Conservation (phyloP, 2,797 vertebrate genomes). For the Denticeps clupeoides region DNA sequence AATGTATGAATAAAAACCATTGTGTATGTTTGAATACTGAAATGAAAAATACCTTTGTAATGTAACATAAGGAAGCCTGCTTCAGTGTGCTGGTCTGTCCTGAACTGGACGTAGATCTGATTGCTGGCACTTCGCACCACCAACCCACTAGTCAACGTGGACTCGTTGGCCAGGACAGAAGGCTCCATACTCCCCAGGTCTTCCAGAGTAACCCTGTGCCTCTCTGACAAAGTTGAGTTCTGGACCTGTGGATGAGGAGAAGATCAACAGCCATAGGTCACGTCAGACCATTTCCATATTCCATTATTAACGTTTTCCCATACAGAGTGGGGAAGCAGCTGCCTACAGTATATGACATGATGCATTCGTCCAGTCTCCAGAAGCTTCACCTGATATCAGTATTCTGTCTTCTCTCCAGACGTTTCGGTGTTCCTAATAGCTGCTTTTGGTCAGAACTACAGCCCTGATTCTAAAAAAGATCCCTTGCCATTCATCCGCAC, state of each 20-base stretch:
- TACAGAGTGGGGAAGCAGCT: too few species aligned
- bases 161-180: constrained; percentile 79
- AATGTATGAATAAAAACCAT: too few species aligned
- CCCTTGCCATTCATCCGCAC: too few species aligned
- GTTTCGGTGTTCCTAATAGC: too few species aligned
- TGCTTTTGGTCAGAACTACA: too few species aligned
- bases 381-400: too few species aligned
- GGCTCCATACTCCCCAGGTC: constrained; percentile 72
- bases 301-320: too few species aligned
- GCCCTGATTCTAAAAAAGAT: too few species aligned
- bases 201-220: constrained; percentile 76
- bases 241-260: constrained; percentile 61
- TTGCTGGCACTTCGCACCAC: constrained; percentile 88
- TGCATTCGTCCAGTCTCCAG: too few species aligned
- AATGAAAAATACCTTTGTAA: constrained; percentile 73
- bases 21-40: neutral
- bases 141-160: constrained; percentile 75
- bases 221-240: constrained; percentile 76
- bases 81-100: constrained; percentile 54
- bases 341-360: too few species aligned
- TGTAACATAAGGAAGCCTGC: constrained; percentile 70
- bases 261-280: neutral
- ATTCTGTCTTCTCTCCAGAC: too few species aligned
- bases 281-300: too few species aligned
- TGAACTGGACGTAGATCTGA: constrained; percentile 79